phyloP scores from a whole-genome alignment of 1,140 invertebrate species.

The Neodiprion virginianus region DNA sequence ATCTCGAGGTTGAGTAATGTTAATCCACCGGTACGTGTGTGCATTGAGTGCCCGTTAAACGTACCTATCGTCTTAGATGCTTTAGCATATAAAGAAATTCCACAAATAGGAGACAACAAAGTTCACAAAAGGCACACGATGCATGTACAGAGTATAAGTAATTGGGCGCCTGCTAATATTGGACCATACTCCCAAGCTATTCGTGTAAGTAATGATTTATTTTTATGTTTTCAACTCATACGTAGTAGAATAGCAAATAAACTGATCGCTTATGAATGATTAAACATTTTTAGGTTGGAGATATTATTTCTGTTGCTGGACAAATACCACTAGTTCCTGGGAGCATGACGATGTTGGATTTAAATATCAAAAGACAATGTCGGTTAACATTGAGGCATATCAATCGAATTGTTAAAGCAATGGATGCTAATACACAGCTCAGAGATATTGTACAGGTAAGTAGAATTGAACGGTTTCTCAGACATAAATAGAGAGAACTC shows the following conservation, averaged over 20 bases:
- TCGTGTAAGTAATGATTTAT: slow-evolving; percentile 63
- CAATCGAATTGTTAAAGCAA: slow-evolving; percentile 78
- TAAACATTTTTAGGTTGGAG: slow-evolving; percentile 67
- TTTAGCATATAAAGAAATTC: slow-evolving; percentile 67
- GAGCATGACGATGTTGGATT: slow-evolving; percentile 75
- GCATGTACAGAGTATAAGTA: slow-evolving; percentile 94
- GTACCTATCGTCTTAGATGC: slow-evolving; percentile 82
- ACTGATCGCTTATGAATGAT: not conserved
- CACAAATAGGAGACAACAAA: slow-evolving; percentile 50
- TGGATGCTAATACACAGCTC: slow-evolving; percentile 76
- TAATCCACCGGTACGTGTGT: slow-evolving; percentile 89
- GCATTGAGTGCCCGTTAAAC: slow-evolving; percentile 82
- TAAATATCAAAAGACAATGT: slow-evolving; percentile 76
- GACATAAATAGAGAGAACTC: too few relatives aligned
- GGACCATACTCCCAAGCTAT: slow-evolving; percentile 94
- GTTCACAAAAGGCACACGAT: slow-evolving; percentile 71
- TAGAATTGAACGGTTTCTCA: slow-evolving; percentile 3
- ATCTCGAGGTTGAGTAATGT: slow-evolving; percentile 74
- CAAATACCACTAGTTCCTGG: slow-evolving; percentile 91
- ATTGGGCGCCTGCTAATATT: slow-evolving; percentile 96
- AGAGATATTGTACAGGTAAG: slow-evolving; percentile 77
- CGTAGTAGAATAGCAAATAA: not conserved
- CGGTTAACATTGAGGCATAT: slow-evolving; percentile 84
- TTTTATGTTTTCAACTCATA: slow-evolving; percentile 19
- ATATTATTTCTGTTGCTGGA: slow-evolving; percentile 86